Conservation (phyloP, 2,113 vertebrate species). For the Menidia beryllina region DNA sequence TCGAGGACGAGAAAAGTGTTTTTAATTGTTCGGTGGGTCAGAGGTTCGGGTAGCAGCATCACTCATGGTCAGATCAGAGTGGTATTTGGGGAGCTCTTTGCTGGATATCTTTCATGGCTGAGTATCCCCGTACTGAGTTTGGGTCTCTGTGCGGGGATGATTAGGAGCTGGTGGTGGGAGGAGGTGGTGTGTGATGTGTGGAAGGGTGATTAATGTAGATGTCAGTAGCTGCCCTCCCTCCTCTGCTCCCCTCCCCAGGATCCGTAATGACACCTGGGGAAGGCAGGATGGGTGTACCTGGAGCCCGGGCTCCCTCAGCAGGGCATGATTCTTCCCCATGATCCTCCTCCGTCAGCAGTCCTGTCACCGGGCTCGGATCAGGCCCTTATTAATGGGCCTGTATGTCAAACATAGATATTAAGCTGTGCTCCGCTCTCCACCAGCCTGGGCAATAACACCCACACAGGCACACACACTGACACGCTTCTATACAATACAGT, state of each 20-base stretch:
- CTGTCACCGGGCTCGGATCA: slow-evolving; percentile 86
- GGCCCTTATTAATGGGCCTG: slow-evolving; percentile 86
- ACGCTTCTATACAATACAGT: slow-evolving; percentile 47
- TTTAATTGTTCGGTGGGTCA: slow-evolving; percentile 84
- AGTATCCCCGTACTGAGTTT: slow-evolving; percentile 71
- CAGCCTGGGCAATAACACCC: slow-evolving; percentile 66
- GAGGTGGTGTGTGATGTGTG: slow-evolving; percentile 43
- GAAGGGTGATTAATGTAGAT: slow-evolving; percentile 85
- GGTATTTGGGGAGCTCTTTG: slow-evolving; percentile 82
- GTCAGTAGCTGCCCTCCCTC: slow-evolving; percentile 75
- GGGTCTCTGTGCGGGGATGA: slow-evolving; percentile 73
- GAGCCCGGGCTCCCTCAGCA: slow-evolving; percentile 77
- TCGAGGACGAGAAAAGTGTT: slow-evolving; percentile 74
- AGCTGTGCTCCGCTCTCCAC: slow-evolving; percentile 80
- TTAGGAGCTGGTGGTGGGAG: slow-evolving; percentile 74
- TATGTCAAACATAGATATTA: slow-evolving; percentile 89
- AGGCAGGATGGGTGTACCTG: slow-evolving; percentile 74
- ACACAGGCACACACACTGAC: slow-evolving; percentile 40
- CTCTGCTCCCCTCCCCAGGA: slow-evolving; percentile 68
- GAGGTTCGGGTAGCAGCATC: slow-evolving; percentile 79
- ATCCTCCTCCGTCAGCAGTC: slow-evolving; percentile 87
- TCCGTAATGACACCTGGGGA: slow-evolving; percentile 84
- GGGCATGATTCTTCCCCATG: slow-evolving; percentile 83
- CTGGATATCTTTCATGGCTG: slow-evolving; percentile 79
- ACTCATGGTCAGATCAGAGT: slow-evolving; percentile 78